Conservation (phyloP, 2,797 vertebrate species). For the Neomorphus geoffroyi region DNA sequence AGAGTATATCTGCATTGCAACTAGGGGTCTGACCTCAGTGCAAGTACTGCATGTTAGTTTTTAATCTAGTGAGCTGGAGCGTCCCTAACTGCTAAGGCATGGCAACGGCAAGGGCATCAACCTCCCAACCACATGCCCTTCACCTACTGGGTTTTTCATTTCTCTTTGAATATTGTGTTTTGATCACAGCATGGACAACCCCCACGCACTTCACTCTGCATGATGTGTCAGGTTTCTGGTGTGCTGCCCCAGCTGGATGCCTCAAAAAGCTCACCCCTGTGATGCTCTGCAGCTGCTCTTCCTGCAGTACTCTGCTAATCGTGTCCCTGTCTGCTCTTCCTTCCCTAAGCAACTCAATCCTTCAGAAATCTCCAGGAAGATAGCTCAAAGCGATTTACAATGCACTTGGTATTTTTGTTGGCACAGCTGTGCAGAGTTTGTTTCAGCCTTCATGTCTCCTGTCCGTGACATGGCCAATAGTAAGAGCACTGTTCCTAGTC, state of each 20-base stretch:
- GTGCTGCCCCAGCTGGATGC: background rate
- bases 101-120: background rate
- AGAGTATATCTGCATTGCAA: conserved; percentile 25
- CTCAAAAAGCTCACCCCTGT: background rate
- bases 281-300: background rate
- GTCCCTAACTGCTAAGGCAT: background rate
- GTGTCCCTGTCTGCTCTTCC: background rate
- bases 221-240: background rate
- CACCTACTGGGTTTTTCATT: background rate
- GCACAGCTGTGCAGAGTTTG: background rate
- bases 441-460: background rate
- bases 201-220: fast-evolving
- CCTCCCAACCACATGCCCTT: fast-evolving
- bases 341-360: background rate
- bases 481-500: background rate
- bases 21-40: background rate
- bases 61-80: background rate
- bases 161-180: background rate
- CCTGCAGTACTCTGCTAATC: background rate
- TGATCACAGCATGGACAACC: background rate
- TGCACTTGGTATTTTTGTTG: background rate
- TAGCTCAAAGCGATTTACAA: background rate
- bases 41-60: background rate
- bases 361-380: background rate
- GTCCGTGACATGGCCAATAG: fast-evolving